Percentiles rank a stretch among this genome's conserved stretches.
Evolutionary conservation across 1,140 invertebrate species (phyloP).

Genomic region (Drosophila suzukii): DNA sequence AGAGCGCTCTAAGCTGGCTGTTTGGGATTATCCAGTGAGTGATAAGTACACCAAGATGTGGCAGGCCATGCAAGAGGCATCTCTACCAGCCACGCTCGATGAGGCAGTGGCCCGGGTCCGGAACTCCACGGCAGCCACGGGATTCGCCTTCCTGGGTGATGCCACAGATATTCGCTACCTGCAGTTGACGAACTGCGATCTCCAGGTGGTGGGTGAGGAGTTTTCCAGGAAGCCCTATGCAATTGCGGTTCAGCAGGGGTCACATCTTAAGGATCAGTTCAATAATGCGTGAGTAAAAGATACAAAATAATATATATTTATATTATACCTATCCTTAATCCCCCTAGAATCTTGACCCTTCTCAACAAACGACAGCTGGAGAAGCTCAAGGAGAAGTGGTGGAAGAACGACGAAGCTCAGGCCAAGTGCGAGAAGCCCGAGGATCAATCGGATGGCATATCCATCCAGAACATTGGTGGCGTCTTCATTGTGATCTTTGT

Average conservation of each 20-base stretch:
- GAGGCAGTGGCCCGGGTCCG: conserved; percentile 92
- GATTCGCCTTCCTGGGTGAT: conserved; percentile 97
- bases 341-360: conserved; percentile 93
- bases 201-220: conserved; percentile 96
- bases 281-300: conserved; percentile 91
- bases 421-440: conserved; percentile 94
- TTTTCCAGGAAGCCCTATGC: conserved; percentile 98
- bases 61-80: conserved; percentile 97
- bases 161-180: conserved; percentile 96
- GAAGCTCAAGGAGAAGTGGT: conserved; percentile 97
- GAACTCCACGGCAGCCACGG: conserved; percentile 89
- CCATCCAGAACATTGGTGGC: conserved; percentile 98
- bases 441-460: conserved; percentile 97
- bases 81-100: conserved; percentile 90
- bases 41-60: conserved; percentile 99
- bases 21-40: conserved; percentile 99
- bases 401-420: conserved; percentile 93
- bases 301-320: neutral
- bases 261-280: conserved; percentile 95
- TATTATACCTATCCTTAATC: neutral
- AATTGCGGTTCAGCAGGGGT: conserved; percentile 97
- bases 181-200: conserved; percentile 94
- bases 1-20: conserved; percentile 96
- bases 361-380: conserved; percentile 96
- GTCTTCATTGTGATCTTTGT: conserved; percentile 98